Evolutionary conservation across 35 echinoderm and acorn worm species (phyloP).

Genomic region (Ophiothrix spiculata): DNA sequence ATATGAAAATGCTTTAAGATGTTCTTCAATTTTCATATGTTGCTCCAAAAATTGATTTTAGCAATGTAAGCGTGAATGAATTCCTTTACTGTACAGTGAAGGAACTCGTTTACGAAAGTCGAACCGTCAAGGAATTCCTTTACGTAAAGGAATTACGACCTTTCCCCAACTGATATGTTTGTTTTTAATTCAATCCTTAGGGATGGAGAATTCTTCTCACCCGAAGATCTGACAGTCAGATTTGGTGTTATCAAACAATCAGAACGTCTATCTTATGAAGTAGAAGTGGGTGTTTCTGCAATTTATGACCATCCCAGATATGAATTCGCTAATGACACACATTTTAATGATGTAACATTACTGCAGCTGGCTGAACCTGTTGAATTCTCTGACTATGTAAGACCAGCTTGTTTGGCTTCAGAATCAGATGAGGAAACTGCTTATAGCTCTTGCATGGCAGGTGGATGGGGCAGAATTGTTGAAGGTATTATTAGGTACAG

Average conservation of each 20-base stretch:
- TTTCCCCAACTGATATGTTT: not conserved
- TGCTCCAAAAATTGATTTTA: not conserved
- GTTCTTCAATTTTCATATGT: too few species aligned
- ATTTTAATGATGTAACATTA: not conserved
- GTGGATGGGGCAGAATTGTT: not conserved
- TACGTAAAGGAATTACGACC: not conserved
- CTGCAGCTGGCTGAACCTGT: not conserved
- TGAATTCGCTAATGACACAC: not conserved
- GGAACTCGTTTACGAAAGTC: not conserved
- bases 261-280: not conserved
- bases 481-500: too few species aligned
- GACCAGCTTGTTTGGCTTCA: not conserved
- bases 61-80: not conserved
- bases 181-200: not conserved
- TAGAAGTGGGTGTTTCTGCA: not conserved
- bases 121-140: not conserved
- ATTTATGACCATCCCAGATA: not conserved
- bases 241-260: not conserved
- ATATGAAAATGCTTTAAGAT: too few species aligned
- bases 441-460: not conserved
- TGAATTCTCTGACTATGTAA: slow-evolving; percentile 5
- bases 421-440: not conserved
- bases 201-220: not conserved
- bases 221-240: not conserved
- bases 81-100: not conserved